A percentile compares a stretch with the other conserved stretches of the same genome.
Conservation (phyloP, 2,797 vertebrate species). For the Danio choprae region DNA sequence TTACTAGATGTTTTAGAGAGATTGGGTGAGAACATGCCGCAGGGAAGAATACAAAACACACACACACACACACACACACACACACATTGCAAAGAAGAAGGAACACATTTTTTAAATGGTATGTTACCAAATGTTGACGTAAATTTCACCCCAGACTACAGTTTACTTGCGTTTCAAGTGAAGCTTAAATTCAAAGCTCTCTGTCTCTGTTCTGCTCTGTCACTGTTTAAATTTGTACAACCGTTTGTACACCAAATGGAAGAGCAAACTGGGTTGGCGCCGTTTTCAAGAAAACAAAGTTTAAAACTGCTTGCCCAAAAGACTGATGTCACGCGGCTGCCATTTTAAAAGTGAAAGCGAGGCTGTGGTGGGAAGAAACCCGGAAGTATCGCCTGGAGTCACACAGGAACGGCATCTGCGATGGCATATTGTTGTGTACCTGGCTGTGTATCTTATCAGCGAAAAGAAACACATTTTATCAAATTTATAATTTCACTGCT, state of each 20-base stretch:
- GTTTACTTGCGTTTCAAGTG: neutral
- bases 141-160: neutral
- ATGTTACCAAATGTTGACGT: neutral
- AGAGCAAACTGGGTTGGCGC: no score
- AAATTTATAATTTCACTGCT: no score
- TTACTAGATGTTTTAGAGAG: neutral
- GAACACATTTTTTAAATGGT: neutral
- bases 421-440: no score
- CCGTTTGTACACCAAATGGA: neutral
- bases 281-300: no score
- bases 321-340: no score
- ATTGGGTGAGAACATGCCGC: neutral
- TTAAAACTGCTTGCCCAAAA: no score
- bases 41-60: neutral
- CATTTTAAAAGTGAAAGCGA: no score
- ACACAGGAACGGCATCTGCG: no score
- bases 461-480: no score
- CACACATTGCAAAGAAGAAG: neutral
- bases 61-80: neutral
- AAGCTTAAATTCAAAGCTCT: neutral
- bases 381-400: no score
- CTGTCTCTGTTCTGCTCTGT: neutral
- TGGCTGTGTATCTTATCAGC: no score
- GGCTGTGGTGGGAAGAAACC: no score
- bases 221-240: neutral